These are phyloP conservation scores for Psittacula cyanocephala DNA, from an alignment of 2,113 vertebrate genomes.

Conservation along the genomic window DNA sequence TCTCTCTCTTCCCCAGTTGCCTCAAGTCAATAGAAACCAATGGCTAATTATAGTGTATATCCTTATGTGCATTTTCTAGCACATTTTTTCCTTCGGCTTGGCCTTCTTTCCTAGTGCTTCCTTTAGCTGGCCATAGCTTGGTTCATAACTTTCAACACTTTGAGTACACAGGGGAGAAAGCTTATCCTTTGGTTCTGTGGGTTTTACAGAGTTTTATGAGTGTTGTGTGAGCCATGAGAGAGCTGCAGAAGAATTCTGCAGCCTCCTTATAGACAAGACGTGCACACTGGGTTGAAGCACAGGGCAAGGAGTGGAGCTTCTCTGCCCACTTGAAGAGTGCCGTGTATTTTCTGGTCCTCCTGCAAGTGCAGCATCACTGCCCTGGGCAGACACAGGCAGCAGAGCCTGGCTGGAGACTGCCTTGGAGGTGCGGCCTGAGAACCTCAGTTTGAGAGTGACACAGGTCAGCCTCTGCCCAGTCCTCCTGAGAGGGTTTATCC, in stretches of 20 bases:
- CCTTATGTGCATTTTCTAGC: not conserved
- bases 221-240: not conserved
- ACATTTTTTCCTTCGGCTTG: not conserved
- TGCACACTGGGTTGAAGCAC: rapidly evolving
- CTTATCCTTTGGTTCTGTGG: not conserved
- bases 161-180: not conserved
- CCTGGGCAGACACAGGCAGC: not conserved
- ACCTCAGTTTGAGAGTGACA: not conserved
- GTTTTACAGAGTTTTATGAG: not conserved
- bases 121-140: not conserved
- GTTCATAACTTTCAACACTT: not conserved
- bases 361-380: not conserved
- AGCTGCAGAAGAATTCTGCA: not conserved
- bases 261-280: rapidly evolving
- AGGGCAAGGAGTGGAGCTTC: not conserved
- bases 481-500: not conserved
- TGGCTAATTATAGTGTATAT: not conserved
- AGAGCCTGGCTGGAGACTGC: not conserved
- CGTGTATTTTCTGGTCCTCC: not conserved
- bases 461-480: not conserved
- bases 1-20: not conserved
- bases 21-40: not conserved
- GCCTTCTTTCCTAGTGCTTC: not conserved
- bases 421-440: not conserved
- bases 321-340: not conserved